These are phyloP conservation scores for Mycetomoellerius zeteki DNA, from an alignment of 1,140 invertebrate genomes.

Conservation along the genomic window DNA sequence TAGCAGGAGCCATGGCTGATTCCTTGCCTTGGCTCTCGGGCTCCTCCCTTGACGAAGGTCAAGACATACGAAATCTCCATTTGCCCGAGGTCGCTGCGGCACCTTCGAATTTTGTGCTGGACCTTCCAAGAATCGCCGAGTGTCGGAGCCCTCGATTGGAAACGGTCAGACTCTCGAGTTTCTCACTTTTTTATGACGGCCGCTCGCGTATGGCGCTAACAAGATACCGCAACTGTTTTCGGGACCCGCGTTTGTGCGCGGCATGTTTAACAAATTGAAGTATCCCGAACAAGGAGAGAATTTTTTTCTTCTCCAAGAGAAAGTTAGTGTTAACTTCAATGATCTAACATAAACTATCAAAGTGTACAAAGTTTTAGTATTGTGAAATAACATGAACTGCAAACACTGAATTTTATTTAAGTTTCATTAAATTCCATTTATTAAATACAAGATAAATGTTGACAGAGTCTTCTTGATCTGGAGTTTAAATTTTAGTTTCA, in stretches of 20 bases:
- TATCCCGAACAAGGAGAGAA: neutral
- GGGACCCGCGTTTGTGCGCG: conserved; percentile 40
- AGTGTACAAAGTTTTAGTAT: neutral
- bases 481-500: neutral
- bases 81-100: conserved; percentile 75
- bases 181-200: conserved; percentile 76
- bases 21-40: conserved; percentile 46
- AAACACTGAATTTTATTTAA: neutral
- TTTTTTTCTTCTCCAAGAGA: neutral
- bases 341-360: neutral
- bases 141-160: conserved; percentile 69
- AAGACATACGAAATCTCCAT: conserved; percentile 81
- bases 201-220: conserved; percentile 73
- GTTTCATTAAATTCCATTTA: neutral
- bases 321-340: neutral
- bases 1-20: conserved; percentile 32
- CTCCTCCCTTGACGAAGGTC: conserved; percentile 83
- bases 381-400: neutral
- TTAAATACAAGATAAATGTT: neutral
- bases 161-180: conserved; percentile 71
- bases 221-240: conserved; percentile 70
- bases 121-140: conserved; percentile 79
- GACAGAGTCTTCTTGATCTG: neutral
- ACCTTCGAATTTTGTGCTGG: conserved; percentile 75
- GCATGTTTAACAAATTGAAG: conserved; percentile 49